These are phyloP conservation scores for Diadophis punctatus DNA, from an alignment of 2,113 vertebrate genomes.

Conservation along the genomic window DNA sequence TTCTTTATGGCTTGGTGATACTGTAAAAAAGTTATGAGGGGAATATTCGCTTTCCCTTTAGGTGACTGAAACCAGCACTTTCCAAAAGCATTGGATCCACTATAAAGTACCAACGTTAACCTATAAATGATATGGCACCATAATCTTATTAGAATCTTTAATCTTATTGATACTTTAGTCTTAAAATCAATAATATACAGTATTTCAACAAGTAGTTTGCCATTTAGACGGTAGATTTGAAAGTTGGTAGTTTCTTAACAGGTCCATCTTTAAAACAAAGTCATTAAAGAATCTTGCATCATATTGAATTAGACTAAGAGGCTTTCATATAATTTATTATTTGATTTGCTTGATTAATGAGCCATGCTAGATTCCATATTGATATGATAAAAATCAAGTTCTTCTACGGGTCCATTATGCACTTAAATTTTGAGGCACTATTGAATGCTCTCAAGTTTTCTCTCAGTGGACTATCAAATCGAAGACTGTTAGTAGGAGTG, in stretches of 20 bases:
- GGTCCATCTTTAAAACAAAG: conserved; percentile 14
- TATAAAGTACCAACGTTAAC: not conserved
- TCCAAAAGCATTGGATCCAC: not conserved
- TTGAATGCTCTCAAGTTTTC: conserved; percentile 58
- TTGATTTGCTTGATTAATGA: conserved; percentile 39
- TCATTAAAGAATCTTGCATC: not conserved
- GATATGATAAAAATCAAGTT: conserved; percentile 52
- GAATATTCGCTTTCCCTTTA: not conserved
- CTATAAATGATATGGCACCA: not conserved
- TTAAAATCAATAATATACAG: not conserved
- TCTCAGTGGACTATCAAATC: conserved; percentile 28
- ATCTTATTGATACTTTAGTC: not conserved
- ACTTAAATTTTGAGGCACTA: conserved; percentile 55
- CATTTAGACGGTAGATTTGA: not conserved
- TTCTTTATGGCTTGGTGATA: not conserved
- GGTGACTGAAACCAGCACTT: not conserved
- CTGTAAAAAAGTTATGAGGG: not conserved
- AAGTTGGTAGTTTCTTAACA: not conserved
- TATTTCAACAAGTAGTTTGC: not conserved
- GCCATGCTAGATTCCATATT: conserved; percentile 22
- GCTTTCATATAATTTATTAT: conserved; percentile 35
- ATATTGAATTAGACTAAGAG: conserved; percentile 22
- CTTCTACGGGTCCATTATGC: conserved; percentile 33
- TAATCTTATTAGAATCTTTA: not conserved
- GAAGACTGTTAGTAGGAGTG: conserved; percentile 37